Evolutionary conservation across 2,888 invertebrate species (phyloP), one percentile per base, ranked within the genome.

Genomic region (Himalopsyche anomala): DNA sequence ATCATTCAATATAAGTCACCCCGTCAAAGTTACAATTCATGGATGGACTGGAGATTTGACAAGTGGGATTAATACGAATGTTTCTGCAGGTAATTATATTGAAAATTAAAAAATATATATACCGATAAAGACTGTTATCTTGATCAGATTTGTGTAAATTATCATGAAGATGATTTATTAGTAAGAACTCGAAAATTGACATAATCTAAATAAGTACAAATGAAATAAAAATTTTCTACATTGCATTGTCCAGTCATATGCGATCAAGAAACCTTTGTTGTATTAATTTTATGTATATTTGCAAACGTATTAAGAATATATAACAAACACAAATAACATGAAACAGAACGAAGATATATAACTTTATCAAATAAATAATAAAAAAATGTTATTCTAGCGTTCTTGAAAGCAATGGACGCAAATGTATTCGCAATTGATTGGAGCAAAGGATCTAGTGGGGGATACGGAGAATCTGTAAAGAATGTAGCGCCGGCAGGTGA

Each of bases 401-500:
- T 84, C 55, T 79, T 87, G 17, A 84, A 80, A 8, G 82, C 74
- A 19, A 80, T 84, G 84, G 91, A 92, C 85, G 90, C 91, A 51
- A 93, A 93, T 89, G 90, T 93, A 0, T 91, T 93, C 62, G 91
- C 91, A 4, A 90, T 93, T 0, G 93, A 93, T 89, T 93, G 93
- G 93, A 90, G 89, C 5, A 85, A 88, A 0, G 89, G 92, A 4
- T 92, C 93, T 4, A 90, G 90, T 82, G 90, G 90, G 6, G 89
- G 89, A 88, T 93, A 93, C 89, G 84, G 90, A 8, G 91, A 91
- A 2, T 92, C 93, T 0, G 90, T 90, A 83, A 87, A 86, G 0
- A 91, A 91, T 42, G 90, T 91, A 0, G 88, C 90, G 1, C 90
- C 88, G 0, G 91, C 91, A 0, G 92, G 91, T 8, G 87, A 84